Evolutionary conservation across 1,140 invertebrate species (phyloP).

Genomic region (Ditylenchus dipsaci): DNA sequence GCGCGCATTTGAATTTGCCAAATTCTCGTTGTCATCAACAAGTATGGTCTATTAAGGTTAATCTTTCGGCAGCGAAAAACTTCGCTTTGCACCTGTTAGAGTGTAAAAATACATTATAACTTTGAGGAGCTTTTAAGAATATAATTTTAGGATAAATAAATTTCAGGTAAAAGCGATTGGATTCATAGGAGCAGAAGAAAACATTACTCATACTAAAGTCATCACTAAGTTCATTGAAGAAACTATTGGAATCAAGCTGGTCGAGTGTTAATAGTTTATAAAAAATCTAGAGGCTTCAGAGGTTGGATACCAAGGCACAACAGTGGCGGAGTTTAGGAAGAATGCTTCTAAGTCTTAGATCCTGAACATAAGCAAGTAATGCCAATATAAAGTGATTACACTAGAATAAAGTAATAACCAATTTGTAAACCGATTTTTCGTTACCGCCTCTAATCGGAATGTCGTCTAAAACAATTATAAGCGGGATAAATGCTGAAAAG

Average conservation of each 20-base stretch:
- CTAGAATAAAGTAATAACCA: too few species aligned
- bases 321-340: neutral
- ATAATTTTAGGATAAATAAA: neutral
- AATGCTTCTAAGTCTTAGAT: too few species aligned
- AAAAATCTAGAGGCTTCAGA: conserved; percentile 6
- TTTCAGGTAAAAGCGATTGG: conserved; percentile 16
- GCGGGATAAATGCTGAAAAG: neutral
- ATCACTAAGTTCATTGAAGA: conserved; percentile 9
- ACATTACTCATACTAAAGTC: conserved; percentile 6
- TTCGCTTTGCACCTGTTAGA: neutral
- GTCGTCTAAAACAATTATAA: neutral
- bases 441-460: too few species aligned
- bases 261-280: conserved; percentile 12
- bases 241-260: neutral
- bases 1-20: too few species aligned
- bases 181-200: conserved; percentile 6
- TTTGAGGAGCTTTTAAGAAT: neutral
- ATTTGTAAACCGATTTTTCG: too few species aligned
- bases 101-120: neutral
- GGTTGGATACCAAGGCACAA: conserved; percentile 14
- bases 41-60: too few species aligned
- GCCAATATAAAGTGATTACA: too few species aligned
- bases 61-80: too few species aligned
- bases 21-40: too few species aligned
- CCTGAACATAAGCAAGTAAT: too few species aligned